phyloP scores from a whole-genome alignment of 2,888 invertebrate genomes.

The Eulithis testata region DNA sequence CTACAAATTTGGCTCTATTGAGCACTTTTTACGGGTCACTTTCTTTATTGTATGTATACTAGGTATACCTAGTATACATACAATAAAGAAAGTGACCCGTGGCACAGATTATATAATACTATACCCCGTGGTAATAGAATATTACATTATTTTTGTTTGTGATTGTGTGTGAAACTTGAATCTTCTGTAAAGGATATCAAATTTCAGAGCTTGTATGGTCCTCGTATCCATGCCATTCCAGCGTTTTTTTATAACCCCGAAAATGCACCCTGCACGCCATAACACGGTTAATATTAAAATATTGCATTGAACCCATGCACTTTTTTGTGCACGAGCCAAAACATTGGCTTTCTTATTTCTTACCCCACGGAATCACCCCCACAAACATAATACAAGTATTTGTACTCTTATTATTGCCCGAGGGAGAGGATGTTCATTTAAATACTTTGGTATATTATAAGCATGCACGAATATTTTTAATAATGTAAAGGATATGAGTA shows the following conservation, averaged over 20 bases:
- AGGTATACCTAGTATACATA: too few relatives aligned
- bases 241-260: slow-evolving; percentile 52
- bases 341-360: slow-evolving; percentile 76
- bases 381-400: slow-evolving; percentile 80
- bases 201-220: too few relatives aligned
- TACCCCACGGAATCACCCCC: slow-evolving; percentile 68
- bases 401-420: slow-evolving; percentile 72
- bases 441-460: slow-evolving; percentile 59
- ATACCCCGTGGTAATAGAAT: too few relatives aligned
- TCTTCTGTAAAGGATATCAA: too few relatives aligned
- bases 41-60: too few relatives aligned
- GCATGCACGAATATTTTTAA: slow-evolving; percentile 25
- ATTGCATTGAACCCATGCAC: slow-evolving; percentile 79
- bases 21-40: too few relatives aligned
- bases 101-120: too few relatives aligned
- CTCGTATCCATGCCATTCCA: slow-evolving; percentile 37
- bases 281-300: slow-evolving; percentile 83
- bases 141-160: too few relatives aligned
- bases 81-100: too few relatives aligned
- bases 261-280: slow-evolving; percentile 74
- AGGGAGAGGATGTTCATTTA: slow-evolving; percentile 67
- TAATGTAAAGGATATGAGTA: slow-evolving; percentile 3
- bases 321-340: slow-evolving; percentile 76
- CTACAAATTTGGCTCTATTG: too few relatives aligned
- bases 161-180: too few relatives aligned